phyloP scores from a whole-genome alignment of 2,888 invertebrate species.

The Thymelicus lineola region DNA sequence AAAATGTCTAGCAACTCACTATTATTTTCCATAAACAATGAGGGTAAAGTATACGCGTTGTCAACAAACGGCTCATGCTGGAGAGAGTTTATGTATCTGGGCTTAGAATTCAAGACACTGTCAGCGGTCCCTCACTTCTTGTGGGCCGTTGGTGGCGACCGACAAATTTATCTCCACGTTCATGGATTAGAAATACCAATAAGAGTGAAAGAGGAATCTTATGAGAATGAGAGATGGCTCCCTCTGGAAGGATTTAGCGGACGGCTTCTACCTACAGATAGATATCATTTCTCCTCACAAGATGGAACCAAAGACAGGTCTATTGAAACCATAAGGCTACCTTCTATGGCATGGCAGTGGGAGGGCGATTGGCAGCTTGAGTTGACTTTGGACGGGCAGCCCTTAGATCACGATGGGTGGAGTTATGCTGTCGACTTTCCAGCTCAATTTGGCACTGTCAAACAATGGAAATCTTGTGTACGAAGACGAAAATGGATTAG shows the following conservation, averaged over 20 bases:
- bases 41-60: conserved; percentile 94
- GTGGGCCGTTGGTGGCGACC: conserved; percentile 97
- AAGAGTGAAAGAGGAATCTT: conserved; percentile 94
- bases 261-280: conserved; percentile 93
- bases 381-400: conserved; percentile 93
- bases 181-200: conserved; percentile 96
- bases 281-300: conserved; percentile 93
- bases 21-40: conserved; percentile 94
- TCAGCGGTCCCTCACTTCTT: conserved; percentile 93
- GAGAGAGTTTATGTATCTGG: conserved; percentile 94
- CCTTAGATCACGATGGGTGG: conserved; percentile 96
- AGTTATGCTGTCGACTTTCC: conserved; percentile 97
- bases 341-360: conserved; percentile 98
- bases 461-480: conserved; percentile 96
- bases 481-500: conserved; percentile 95
- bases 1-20: conserved; percentile 87
- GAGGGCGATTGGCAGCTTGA: conserved; percentile 97
- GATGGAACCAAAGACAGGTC: conserved; percentile 92
- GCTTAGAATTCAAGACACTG: conserved; percentile 95
- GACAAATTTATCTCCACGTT: conserved; percentile 96
- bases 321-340: conserved; percentile 92
- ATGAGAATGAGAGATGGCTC: conserved; percentile 97
- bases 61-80: conserved; percentile 93
- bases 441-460: conserved; percentile 90
- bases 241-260: conserved; percentile 95